Evolutionary conservation across 2,797 vertebrate genomes (phyloP), one percentile per base, ranked within the genome.

Genomic region (Melanotaenia parkinsoni): DNA sequence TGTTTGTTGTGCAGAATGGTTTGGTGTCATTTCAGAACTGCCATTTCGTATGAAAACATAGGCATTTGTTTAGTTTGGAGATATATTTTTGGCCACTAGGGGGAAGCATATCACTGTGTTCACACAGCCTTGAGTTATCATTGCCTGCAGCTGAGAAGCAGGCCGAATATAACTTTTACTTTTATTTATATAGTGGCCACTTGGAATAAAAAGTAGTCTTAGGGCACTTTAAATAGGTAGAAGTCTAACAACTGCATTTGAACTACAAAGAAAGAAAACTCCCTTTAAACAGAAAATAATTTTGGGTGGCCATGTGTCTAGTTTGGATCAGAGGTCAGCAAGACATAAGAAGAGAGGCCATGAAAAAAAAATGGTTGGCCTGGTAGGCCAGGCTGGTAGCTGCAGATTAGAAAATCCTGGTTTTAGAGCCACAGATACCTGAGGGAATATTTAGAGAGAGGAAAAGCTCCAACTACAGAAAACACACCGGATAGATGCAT

Each of bases 81-180:
- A n/a, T 7, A 53, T 14, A 43, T 4, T 37, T 47, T 2, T 69
- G 56, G 5, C 72, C 73, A 75, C 62, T 53, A 40, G 32, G 54
- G 38, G 63, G 73, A 58, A 76, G 37, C 54, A 30, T 56, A 63
- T 51, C 47, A 56, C 28, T 4, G 4, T 14, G 5, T 13, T 14
- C 62, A 33, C 9, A 57, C 1, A 33, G 10, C 28, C 6, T 30
- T 18, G 3, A 35, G 6, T 38, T 4, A 11, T 38, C 1, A 22
- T 32, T 30, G 45, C n/a, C 10, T 50, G 40, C 58, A 51, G 35
- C 32, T 35, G 22, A 24, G 13, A 53, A 63, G 13, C 13, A 3
- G 4, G 47, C 18, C 11, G 50, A 53, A 53, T 53, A 12, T 53
- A 53, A 53, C 22, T 53, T 24, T 53, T 1, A 24, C 1, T 11